phyloP scores from a whole-genome alignment of 2,888 invertebrate genomes.

The Orthosia cruda region DNA sequence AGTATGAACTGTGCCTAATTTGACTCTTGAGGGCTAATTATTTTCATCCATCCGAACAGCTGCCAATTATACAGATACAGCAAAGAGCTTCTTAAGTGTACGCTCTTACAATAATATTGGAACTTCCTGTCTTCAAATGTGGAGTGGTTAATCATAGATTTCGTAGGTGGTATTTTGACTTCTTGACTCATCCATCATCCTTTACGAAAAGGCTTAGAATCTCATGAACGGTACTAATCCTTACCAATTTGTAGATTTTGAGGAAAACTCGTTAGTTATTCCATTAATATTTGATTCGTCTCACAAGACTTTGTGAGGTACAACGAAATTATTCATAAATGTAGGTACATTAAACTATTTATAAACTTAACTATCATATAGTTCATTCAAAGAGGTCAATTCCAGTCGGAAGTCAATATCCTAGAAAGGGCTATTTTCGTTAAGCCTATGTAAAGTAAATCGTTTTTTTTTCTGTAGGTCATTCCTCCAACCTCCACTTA shows the following conservation, averaged over 20 bases:
- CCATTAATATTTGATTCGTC: too few relatives aligned
- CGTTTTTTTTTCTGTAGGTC: constrained; percentile 11
- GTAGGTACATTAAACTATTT: too few relatives aligned
- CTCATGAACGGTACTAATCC: too few relatives aligned
- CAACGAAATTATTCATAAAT: not conserved
- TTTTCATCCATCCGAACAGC: constrained; percentile 41
- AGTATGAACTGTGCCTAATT: constrained; percentile 13
- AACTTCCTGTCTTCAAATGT: constrained; percentile 37
- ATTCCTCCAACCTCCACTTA: constrained; percentile 17
- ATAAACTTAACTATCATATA: not conserved
- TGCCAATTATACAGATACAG: constrained; percentile 41
- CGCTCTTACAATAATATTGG: constrained; percentile 3
- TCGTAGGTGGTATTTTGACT: not conserved
- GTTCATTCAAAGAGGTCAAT: constrained; percentile 14
- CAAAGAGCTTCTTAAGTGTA: constrained; percentile 48
- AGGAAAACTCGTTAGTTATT: too few relatives aligned
- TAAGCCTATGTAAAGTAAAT: constrained; percentile 20
- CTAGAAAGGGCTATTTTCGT: not conserved
- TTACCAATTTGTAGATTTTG: too few relatives aligned
- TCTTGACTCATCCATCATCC: not conserved
- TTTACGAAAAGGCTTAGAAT: too few relatives aligned
- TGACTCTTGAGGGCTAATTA: constrained; percentile 59
- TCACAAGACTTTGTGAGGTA: too few relatives aligned
- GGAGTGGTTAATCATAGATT: constrained; percentile 22
- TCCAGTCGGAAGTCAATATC: constrained; percentile 15